Evolutionary conservation across 2,797 vertebrate genomes (phyloP), one percentile per base, ranked within the genome.

Genomic region (Parauchenoglanis punctatus): DNA sequence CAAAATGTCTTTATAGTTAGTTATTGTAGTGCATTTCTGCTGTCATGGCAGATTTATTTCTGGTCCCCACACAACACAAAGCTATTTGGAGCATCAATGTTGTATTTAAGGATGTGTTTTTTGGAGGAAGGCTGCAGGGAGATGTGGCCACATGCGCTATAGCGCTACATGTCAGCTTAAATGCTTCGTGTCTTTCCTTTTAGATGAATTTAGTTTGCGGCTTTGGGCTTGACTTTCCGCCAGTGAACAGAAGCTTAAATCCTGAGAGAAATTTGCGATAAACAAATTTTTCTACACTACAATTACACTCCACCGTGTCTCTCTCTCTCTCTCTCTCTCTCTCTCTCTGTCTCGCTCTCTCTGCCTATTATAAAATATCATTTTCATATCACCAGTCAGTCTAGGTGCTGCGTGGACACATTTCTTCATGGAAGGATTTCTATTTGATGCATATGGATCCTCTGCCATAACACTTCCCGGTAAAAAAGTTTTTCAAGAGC

Each of bases 1-100:
- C 28, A 15, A 20, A 85, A 78, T 54, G 44, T 8, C 67, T 73
- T 81, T 86, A 76, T 63, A 23, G 58, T 65, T 77, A 65, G 72
- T 78, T 67, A 85, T 85, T 85, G 84, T 67, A 17, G 10, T 65
- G 72, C 20, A 23, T 65, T 85, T 85, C 61, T 85, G 73, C 73
- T 85, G 84, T 54, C 84, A 65, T 12, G 18, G 59, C 84, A 78
- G 25, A 85, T 77, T 78, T 59, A 63, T 77, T 85, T 77, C 35
- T 54, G 28, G 59, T 54, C 84, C 65, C 59, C 73, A 25, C 46
- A 85, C 44, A 54, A 35, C 44, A 85, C 58, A 25, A 65, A 78
- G 84, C 56, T 83, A 83, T 83, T 52, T 68, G 46, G 63, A 52
- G 81, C 81, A 23, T 82, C 40, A 61, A 31, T 58, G 56, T 49